A percentile compares a stretch with the other conserved stretches of the same genome.
These are phyloP conservation scores for Centruroides vittatus DNA, from an alignment of 1,140 invertebrate genomes.

Conservation along the genomic window DNA sequence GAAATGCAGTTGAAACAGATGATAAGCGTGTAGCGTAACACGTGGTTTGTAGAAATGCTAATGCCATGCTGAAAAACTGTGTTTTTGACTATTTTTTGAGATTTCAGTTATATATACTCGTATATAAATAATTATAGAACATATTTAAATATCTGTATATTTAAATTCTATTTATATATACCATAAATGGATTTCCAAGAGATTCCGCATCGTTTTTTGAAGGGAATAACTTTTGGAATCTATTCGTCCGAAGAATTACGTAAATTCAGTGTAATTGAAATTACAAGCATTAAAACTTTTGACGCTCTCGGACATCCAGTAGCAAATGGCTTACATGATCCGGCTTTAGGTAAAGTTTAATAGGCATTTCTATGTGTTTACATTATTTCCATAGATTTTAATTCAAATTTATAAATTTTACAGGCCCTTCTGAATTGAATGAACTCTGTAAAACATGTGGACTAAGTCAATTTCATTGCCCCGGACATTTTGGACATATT, in stretches of 20 bases:
- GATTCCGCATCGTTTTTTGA: background rate
- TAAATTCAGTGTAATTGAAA: conserved; percentile 69
- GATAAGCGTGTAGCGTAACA: no score
- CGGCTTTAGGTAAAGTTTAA: conserved; percentile 42
- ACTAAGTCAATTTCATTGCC: conserved; percentile 50
- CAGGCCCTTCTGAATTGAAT: conserved; percentile 34
- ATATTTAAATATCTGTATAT: no score
- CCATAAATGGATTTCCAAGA: no score
- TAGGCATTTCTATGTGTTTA: background rate
- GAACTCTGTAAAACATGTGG: conserved; percentile 72
- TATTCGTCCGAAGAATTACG: conserved; percentile 54
- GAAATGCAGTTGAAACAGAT: no score
- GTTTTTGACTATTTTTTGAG: no score
- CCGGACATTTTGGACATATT: conserved; percentile 92
- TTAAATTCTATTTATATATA: no score
- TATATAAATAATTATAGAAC: no score
- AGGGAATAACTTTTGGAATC: conserved; percentile 8
- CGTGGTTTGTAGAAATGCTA: no score
- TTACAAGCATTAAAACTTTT: conserved; percentile 67
- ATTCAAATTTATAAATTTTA: background rate
- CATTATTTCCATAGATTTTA: background rate
- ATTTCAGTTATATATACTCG: no score
- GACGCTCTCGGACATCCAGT: conserved; percentile 69
- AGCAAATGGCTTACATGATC: conserved; percentile 73
- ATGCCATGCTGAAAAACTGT: no score